Conservation (phyloP, 2,797 vertebrate species). For the Enteromius viviparus region DNA sequence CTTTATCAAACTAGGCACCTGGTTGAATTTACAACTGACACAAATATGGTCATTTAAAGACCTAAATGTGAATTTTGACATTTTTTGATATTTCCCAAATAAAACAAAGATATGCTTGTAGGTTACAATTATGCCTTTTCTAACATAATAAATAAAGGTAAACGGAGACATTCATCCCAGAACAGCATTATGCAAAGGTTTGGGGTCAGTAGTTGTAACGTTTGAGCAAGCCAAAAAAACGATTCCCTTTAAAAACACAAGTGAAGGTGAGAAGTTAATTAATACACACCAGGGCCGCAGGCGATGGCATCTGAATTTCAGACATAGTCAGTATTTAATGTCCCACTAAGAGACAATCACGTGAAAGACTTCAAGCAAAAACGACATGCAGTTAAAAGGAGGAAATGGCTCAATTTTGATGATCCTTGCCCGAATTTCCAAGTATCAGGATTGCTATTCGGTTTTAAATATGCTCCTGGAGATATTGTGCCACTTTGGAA, state of each 20-base stretch:
- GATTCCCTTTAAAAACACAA: constrained; percentile 22
- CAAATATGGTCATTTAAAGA: neutral
- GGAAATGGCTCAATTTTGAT: neutral
- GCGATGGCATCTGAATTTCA: constrained; percentile 54
- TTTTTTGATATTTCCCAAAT: neutral
- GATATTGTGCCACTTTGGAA: constrained; percentile 1
- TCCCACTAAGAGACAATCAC: constrained; percentile 38
- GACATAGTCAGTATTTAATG: constrained; percentile 28
- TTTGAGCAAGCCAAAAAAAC: neutral
- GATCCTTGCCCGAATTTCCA: neutral
- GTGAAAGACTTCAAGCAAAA: constrained; percentile 34
- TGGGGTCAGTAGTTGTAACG: constrained; percentile 17
- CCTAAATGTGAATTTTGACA: neutral
- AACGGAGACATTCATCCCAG: neutral
- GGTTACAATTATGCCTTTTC: neutral
- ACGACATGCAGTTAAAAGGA: constrained; percentile 30
- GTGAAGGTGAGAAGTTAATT: neutral
- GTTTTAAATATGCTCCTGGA: neutral
- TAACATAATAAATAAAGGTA: constrained; percentile 26
- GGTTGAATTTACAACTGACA: constrained; percentile 7
- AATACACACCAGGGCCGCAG: constrained; percentile 32
- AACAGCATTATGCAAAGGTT: neutral
- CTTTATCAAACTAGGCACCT: constrained; percentile 12
- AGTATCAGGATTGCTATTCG: neutral
- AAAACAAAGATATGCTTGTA: constrained; percentile 1